Evolutionary conservation across 2,888 invertebrate species (phyloP).

Genomic region (Drosophila kuntzei): DNA sequence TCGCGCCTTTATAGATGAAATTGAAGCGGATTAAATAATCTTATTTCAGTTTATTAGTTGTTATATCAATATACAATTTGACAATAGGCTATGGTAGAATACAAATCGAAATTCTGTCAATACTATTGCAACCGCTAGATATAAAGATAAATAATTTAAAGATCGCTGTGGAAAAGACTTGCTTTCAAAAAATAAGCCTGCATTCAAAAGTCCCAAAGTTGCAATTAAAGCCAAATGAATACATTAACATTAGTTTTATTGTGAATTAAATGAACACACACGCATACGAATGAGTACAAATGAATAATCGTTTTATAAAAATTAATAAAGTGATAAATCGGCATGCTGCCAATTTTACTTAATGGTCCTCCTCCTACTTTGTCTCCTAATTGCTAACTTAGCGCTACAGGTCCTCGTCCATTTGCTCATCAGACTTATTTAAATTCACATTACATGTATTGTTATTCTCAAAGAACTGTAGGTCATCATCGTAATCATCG

Average conservation of each 20-base stretch:
- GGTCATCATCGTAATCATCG: slow-evolving; percentile 80
- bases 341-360: slow-evolving; percentile 29
- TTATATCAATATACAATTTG: too few relatives aligned
- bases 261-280: slow-evolving; percentile 28
- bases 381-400: slow-evolving; percentile 13
- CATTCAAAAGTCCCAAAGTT: neutral
- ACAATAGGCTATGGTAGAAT: too few relatives aligned
- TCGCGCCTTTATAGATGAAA: too few relatives aligned
- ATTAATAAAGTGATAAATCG: slow-evolving; percentile 20
- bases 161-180: too few relatives aligned
- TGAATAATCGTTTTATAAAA: slow-evolving; percentile 34
- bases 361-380: neutral
- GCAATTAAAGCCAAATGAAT: neutral
- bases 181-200: neutral
- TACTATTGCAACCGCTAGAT: too few relatives aligned
- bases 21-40: too few relatives aligned
- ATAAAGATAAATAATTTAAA: too few relatives aligned
- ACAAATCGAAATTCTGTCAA: too few relatives aligned
- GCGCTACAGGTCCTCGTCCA: slow-evolving; percentile 83
- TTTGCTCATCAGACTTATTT: slow-evolving; percentile 83
- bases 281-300: slow-evolving; percentile 31
- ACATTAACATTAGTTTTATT: slow-evolving; percentile 38
- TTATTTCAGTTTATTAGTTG: too few relatives aligned
- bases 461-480: slow-evolving; percentile 81
- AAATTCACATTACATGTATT: slow-evolving; percentile 85